phyloP scores from a whole-genome alignment of 1,140 invertebrate species.

The Calycopis cecrops region DNA sequence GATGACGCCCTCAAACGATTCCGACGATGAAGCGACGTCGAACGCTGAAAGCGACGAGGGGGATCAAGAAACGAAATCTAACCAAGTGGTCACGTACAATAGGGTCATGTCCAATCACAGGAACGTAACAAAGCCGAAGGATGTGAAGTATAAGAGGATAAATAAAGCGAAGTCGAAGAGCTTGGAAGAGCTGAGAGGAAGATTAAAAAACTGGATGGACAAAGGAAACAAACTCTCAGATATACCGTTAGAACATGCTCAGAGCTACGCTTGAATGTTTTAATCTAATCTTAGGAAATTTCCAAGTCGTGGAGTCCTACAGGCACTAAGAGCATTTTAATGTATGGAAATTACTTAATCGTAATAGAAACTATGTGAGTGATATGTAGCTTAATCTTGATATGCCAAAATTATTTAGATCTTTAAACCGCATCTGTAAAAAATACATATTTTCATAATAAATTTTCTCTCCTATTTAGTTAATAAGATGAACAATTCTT shows the following conservation, averaged over 20 bases:
- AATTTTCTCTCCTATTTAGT: not conserved
- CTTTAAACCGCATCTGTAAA: not conserved
- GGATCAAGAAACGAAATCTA: constrained; percentile 58
- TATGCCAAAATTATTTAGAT: not conserved
- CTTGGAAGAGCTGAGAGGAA: constrained; percentile 87
- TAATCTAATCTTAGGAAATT: not conserved
- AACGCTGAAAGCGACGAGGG: constrained; percentile 59
- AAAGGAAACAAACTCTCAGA: constrained; percentile 80
- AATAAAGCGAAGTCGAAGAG: constrained; percentile 94
- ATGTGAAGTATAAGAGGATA: constrained; percentile 92
- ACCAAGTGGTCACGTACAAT: constrained; percentile 86
- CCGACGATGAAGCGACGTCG: constrained; percentile 60
- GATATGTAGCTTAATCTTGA: not conserved
- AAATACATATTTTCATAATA: not conserved
- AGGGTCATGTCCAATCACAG: constrained; percentile 92
- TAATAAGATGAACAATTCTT: not conserved
- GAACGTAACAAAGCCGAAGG: constrained; percentile 92
- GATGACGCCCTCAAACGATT: constrained; percentile 67
- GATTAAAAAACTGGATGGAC: constrained; percentile 89
- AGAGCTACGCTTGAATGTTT: constrained; percentile 64
- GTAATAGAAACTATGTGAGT: not conserved
- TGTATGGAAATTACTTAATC: not conserved
- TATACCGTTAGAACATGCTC: constrained; percentile 68
- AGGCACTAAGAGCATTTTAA: not conserved
- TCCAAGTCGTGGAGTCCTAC: not conserved